These are phyloP conservation scores for Ictidomys tridecemlineatus DNA, from an alignment of 2,113 vertebrate species.

Conservation along the genomic window DNA sequence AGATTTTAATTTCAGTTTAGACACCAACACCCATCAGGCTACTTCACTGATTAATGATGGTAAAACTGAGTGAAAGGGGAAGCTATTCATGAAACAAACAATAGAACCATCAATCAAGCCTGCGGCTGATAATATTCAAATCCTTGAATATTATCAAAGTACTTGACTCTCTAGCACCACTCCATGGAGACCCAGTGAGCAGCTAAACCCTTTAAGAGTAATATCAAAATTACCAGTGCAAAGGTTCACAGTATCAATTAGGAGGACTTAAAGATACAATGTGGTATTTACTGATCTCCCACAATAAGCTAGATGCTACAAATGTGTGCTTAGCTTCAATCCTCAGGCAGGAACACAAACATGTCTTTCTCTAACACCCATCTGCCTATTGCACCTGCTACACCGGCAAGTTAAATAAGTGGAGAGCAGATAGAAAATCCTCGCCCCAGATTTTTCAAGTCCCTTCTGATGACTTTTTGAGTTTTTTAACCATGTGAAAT, in stretches of 20 bases:
- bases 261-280: neutral
- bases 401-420: neutral
- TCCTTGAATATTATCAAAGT: neutral
- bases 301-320: neutral
- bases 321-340: neutral
- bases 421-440: neutral
- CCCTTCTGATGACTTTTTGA: neutral
- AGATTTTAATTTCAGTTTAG: constrained; percentile 65
- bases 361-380: neutral
- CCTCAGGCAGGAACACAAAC: neutral
- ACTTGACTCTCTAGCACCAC: constrained; percentile 62
- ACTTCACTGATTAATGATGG: constrained; percentile 4
- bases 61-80: constrained; percentile 52
- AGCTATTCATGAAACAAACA: constrained; percentile 46
- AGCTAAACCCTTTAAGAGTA: constrained; percentile 22
- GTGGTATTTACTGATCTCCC: neutral
- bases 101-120: constrained; percentile 1
- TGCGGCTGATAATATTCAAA: neutral
- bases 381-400: neutral
- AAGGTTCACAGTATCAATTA: neutral
- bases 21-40: neutral
- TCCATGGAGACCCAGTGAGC: constrained; percentile 51
- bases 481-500: neutral
- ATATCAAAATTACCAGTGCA: neutral
- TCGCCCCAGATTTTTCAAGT: neutral